phyloP scores from a whole-genome alignment of 2,797 vertebrate species.

The Aldrovandia affinis region DNA sequence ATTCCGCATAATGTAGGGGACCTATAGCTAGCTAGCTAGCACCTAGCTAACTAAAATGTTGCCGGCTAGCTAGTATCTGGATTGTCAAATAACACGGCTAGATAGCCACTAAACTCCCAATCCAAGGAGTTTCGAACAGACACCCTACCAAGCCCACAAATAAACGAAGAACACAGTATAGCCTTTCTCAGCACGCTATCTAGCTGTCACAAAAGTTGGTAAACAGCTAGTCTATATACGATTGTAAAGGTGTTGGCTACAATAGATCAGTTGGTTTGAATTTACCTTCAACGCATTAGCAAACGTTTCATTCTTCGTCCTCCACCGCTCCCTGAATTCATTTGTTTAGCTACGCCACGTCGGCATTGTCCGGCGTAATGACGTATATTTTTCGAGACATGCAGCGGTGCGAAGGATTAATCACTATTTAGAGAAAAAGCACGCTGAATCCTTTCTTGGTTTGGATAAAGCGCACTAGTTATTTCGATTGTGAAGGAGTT shows the following conservation, averaged over 20 bases:
- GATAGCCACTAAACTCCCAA: neutral
- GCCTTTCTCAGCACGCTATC: neutral
- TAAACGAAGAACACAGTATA: neutral
- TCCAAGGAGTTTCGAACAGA: neutral
- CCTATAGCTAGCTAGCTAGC: neutral
- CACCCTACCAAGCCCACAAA: neutral
- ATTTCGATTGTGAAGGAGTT: neutral
- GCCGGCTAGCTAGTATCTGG: neutral
- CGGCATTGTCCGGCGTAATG: slow-evolving; percentile 15
- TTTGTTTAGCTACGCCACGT: slow-evolving; percentile 37
- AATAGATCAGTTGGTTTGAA: neutral
- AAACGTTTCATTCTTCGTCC: neutral
- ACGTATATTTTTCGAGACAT: neutral
- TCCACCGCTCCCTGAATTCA: neutral
- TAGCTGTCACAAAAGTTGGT: no score
- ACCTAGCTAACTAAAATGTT: neutral
- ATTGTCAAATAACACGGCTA: neutral
- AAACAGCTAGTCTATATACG: neutral
- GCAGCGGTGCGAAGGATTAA: neutral
- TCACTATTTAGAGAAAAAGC: neutral
- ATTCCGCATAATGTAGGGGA: neutral
- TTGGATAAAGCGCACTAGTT: neutral
- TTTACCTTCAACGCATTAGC: slow-evolving; percentile 10
- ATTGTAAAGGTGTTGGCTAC: neutral
- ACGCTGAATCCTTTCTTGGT: neutral